These are phyloP conservation scores for Microtus oregoni DNA, from an alignment of 2,113 vertebrate species.

Conservation along the genomic window DNA sequence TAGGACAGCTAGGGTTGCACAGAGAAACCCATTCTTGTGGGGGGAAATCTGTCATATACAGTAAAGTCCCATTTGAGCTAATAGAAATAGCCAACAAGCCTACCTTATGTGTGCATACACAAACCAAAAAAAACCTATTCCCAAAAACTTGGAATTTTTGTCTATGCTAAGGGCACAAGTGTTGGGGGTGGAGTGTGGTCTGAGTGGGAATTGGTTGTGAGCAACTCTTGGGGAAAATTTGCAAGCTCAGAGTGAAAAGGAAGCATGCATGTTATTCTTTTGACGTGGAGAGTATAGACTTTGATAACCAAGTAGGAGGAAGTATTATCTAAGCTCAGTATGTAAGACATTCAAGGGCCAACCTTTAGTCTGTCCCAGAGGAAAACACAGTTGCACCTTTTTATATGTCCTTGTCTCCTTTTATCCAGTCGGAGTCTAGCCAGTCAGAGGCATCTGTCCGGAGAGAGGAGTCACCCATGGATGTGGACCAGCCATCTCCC, in stretches of 20 bases:
- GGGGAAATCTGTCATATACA: not conserved
- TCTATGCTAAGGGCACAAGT: not conserved
- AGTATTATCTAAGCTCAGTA: conserved; percentile 27
- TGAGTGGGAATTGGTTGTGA: not conserved
- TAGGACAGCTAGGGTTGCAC: not conserved
- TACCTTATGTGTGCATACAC: not conserved
- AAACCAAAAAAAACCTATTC: not conserved
- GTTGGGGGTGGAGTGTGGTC: not conserved
- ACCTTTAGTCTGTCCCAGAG: conserved; percentile 34
- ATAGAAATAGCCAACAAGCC: conserved; percentile 38
- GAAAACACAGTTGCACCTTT: conserved; percentile 66
- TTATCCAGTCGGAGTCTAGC: conserved; percentile 91
- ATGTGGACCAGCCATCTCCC: conserved; percentile 96
- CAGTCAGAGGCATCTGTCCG: conserved; percentile 90
- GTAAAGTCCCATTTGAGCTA: not conserved
- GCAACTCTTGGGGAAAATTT: conserved; percentile 1
- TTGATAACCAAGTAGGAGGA: conserved; percentile 2
- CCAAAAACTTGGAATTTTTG: conserved; percentile 20
- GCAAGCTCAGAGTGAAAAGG: conserved; percentile 31
- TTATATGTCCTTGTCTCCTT: conserved; percentile 70
- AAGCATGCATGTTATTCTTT: conserved; percentile 44
- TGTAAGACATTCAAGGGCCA: conserved; percentile 19
- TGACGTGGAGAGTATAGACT: not conserved
- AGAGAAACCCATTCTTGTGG: not conserved
- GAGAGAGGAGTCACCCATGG: conserved; percentile 96